Evolutionary conservation across 2,888 invertebrate genomes (phyloP), one percentile per base, ranked within the genome.

Genomic region (Cecidostiba fungosa): DNA sequence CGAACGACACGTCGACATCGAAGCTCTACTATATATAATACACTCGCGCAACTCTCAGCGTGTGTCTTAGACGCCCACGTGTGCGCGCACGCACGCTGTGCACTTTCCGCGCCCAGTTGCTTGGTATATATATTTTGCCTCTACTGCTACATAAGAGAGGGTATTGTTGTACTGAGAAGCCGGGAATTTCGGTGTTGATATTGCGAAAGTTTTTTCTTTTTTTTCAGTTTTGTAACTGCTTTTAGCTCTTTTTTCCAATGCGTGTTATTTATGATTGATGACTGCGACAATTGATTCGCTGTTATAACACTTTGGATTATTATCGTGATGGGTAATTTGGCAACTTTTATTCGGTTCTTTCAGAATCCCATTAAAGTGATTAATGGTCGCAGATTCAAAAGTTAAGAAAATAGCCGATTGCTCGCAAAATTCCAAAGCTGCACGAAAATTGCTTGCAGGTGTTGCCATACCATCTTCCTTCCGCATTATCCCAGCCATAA

Each of bases 1-100:
- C 87, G 87, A 87, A 87, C 87, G 87, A 86, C 85, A 82, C 84
- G 82, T 85, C 82, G 78, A 82, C 85, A 43, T 82, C 74, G 77
- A 70, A 59, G 43, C 74, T 69, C 62, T 72, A 59, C 74, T 66
- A 12, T 39, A 23, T 14, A 54, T 54, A 54, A 43, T 50, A 36
- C 39, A 62, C 23, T 14, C 54, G 26, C 39, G 26, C 32, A 50
- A 12, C 29, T 66, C 54, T 59, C 54, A 59, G 54, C 54, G 54
- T 23, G 47, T 54, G 54, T 80, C 76, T 80, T 54, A 74, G 36
- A 32, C 79, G 79, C 80, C 84, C 84, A 85, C 84, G 80, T 66
- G 50, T 50, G 50, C 4, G 50, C 50, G 50, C 72, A 70, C 39
- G 72, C 80, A 26, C 39, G 72, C 69, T 47, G 54, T 23, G 81